Conservation (phyloP, 92 coral and sea anemone genomes). For the Parazoanthus swiftii region DNA sequence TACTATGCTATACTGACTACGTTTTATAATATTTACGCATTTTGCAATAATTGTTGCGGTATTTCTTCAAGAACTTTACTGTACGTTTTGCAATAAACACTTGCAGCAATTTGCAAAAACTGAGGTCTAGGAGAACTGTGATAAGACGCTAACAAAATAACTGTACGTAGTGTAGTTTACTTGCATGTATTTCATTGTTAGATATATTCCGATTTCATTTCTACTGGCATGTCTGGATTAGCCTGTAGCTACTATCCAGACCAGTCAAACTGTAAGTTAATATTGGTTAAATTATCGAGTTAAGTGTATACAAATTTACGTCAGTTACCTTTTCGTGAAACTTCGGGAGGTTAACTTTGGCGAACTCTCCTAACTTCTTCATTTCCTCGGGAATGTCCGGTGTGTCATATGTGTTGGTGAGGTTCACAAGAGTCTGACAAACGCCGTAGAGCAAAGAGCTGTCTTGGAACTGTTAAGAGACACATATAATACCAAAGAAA, state of each 20-base stretch:
- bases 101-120: too few relatives aligned
- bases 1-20: too few relatives aligned
- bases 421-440: slow-evolving; percentile 92
- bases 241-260: too few relatives aligned
- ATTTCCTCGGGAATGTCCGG: slow-evolving; percentile 92
- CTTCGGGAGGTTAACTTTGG: slow-evolving; percentile 82
- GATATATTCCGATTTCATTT: too few relatives aligned
- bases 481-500: neutral
- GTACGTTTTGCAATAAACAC: neutral
- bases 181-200: too few relatives aligned
- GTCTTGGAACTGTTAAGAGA: slow-evolving; percentile 65
- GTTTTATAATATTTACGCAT: too few relatives aligned
- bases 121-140: too few relatives aligned
- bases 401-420: slow-evolving; percentile 92
- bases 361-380: slow-evolving; percentile 94
- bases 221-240: too few relatives aligned
- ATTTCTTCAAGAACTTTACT: neutral
- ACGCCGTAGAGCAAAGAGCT: slow-evolving; percentile 90
- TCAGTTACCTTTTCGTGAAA: slow-evolving; percentile 83
- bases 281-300: too few relatives aligned
- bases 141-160: neutral
- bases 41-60: too few relatives aligned
- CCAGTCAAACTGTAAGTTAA: too few relatives aligned
- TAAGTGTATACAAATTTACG: neutral
- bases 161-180: too few relatives aligned